Percentiles rank a stretch among this genome's conserved stretches.
Conservation (phyloP, 2,797 vertebrate species). For the Limosa lapponica region DNA sequence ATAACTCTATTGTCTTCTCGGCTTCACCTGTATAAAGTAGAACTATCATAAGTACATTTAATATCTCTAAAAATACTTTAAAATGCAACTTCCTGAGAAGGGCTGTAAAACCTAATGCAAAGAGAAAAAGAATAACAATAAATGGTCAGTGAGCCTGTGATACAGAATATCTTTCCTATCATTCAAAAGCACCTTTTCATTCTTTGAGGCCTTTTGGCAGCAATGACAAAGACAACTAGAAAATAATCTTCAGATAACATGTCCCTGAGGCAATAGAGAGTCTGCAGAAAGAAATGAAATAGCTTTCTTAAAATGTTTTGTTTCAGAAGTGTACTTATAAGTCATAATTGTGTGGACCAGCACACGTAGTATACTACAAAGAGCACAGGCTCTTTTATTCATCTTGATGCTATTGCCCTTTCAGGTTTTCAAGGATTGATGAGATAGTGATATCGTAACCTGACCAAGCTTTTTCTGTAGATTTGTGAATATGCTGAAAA, state of each 20-base stretch:
- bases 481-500: not conserved
- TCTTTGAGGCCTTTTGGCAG: conserved; percentile 16
- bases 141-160: not conserved
- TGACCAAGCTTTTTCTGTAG: not conserved
- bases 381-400: not conserved
- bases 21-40: not conserved
- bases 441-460: not conserved
- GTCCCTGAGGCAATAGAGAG: not conserved
- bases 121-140: not conserved
- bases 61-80: not conserved
- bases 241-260: conserved; percentile 31
- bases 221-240: conserved; percentile 1
- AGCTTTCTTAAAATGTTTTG: conserved; percentile 6
- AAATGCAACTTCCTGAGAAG: not conserved
- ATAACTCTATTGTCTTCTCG: not conserved
- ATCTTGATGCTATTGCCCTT: not conserved
- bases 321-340: not conserved
- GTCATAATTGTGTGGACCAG: not conserved
- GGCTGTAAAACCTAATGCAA: not conserved
- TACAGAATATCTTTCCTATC: not conserved
- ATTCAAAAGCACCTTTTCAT: not conserved
- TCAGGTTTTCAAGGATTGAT: not conserved
- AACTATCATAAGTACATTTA: not conserved
- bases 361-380: not conserved
- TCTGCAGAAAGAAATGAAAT: not conserved